These are phyloP conservation scores for Echinometra lucunter DNA, from an alignment of 53 echinoderm and acorn worm genomes.

Conservation along the genomic window DNA sequence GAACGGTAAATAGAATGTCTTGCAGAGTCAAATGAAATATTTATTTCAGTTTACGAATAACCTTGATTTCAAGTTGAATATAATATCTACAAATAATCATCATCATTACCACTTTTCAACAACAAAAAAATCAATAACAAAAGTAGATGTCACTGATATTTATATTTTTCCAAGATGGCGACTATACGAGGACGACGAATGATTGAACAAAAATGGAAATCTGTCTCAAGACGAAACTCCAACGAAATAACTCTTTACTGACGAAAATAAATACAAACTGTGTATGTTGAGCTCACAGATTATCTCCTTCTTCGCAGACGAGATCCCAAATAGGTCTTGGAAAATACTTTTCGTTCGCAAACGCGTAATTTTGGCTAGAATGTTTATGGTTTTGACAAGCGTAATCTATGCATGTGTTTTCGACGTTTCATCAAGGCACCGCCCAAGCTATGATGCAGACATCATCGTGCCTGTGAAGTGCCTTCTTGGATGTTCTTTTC, in stretches of 20 bases:
- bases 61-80: neutral
- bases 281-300: constrained; percentile 3
- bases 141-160: neutral
- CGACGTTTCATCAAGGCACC: constrained; percentile 42
- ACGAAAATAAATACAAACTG: neutral
- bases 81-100: neutral
- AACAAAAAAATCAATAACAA: neutral
- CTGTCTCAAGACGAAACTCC: neutral
- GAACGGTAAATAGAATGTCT: neutral
- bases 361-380: constrained; percentile 5
- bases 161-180: constrained; percentile 38
- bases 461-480: neutral
- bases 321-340: constrained; percentile 3
- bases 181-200: neutral
- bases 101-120: neutral
- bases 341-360: constrained; percentile 41
- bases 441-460: neutral
- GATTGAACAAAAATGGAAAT: neutral
- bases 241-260: neutral
- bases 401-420: constrained; percentile 62
- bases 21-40: neutral
- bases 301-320: constrained; percentile 16
- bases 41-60: neutral
- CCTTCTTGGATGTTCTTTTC: constrained; percentile 23
- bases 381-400: constrained; percentile 58